phyloP scores from a whole-genome alignment of 2,888 invertebrate genomes.

The Cerastis rubricosa region DNA sequence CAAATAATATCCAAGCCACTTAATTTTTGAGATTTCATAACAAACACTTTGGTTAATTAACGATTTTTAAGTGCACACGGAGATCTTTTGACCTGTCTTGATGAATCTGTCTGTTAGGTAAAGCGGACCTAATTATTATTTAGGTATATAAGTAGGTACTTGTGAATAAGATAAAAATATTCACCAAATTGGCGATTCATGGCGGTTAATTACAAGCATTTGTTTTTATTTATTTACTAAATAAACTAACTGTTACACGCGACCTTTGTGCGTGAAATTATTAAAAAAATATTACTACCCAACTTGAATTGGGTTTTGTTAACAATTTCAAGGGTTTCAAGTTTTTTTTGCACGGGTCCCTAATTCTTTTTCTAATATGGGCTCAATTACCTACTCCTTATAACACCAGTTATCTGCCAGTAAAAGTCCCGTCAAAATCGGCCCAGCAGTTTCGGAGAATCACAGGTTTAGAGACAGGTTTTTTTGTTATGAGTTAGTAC shows the following conservation, averaged over 20 bases:
- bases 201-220: not conserved
- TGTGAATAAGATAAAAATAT: not conserved
- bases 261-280: too few species aligned
- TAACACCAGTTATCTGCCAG: too few species aligned
- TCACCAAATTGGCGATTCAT: not conserved
- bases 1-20: constrained; percentile 60
- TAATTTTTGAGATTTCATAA: constrained; percentile 73
- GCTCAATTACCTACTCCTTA: too few species aligned
- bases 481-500: too few species aligned
- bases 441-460: not conserved
- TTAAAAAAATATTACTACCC: too few species aligned
- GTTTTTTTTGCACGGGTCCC: too few species aligned
- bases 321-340: too few species aligned
- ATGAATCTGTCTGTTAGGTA: not conserved
- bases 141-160: not conserved
- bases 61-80: constrained; percentile 26
- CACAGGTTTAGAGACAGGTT: too few species aligned
- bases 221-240: not conserved
- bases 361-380: too few species aligned
- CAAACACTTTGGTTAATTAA: constrained; percentile 57
- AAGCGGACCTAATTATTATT: constrained; percentile 1
- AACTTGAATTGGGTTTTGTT: too few species aligned
- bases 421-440: too few species aligned
- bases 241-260: not conserved
- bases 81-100: constrained; percentile 36